A percentile compares a stretch with the other conserved stretches of the same genome.
These are phyloP conservation scores for Sapajus apella DNA, from an alignment of 2,113 vertebrate genomes.

Conservation along the genomic window DNA sequence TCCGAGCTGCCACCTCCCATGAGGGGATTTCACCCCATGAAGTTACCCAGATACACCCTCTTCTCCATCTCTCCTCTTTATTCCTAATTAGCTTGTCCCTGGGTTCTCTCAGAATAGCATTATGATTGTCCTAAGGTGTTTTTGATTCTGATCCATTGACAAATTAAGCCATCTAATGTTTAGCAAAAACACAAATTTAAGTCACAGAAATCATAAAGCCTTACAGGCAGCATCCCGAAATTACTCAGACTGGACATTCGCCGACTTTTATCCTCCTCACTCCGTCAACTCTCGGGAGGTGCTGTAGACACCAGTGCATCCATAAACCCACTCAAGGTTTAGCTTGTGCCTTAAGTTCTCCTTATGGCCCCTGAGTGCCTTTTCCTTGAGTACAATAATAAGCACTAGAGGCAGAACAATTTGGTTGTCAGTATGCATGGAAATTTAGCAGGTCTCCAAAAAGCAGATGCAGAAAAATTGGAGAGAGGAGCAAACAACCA, in stretches of 20 bases:
- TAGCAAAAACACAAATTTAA: conserved; percentile 41
- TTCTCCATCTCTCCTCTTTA: conserved; percentile 82
- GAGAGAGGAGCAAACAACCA: background rate
- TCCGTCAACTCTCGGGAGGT: background rate
- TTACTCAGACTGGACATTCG: background rate
- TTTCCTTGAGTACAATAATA: background rate
- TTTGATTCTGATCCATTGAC: conserved; percentile 69
- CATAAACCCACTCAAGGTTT: background rate
- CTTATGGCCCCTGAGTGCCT: background rate
- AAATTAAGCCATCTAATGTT: conserved; percentile 78
- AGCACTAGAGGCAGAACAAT: background rate
- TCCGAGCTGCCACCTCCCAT: conserved; percentile 83
- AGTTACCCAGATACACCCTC: conserved; percentile 82
- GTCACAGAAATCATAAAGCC: conserved; percentile 49
- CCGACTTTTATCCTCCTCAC: background rate
- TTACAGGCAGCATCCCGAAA: conserved; percentile 13
- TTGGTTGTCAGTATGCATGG: background rate
- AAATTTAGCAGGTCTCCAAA: conserved; percentile 23
- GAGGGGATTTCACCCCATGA: conserved; percentile 81
- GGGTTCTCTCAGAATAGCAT: conserved; percentile 84
- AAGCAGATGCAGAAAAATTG: background rate
- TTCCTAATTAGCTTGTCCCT: conserved; percentile 83
- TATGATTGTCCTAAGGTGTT: conserved; percentile 80
- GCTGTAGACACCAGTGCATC: background rate
- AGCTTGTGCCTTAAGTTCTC: background rate